Base-by-base conservation (phyloP, 2,888 invertebrate species). In the Zygaena filipendulae region DNA sequence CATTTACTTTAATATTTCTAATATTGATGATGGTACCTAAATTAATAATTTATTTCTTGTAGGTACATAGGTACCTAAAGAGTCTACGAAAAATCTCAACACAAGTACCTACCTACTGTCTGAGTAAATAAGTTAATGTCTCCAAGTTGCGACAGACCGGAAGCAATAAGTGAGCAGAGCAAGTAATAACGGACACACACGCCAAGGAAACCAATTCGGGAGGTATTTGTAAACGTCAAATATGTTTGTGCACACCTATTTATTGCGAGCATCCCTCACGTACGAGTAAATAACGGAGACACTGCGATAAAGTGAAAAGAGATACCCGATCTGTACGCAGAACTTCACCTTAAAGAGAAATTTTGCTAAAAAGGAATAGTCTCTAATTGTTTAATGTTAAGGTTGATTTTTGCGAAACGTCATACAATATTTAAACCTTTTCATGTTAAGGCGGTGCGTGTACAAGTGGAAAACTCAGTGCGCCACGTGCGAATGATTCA, bases 401-500 rank as follows among this genome's bases (percentile, higher is more conserved):
- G 61, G 63, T 44, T 47, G 52, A 47, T 49, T 62, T 62, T 64
- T 40, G 52, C 33, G 29, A 28, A 43, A 44, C 7, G 16, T 16
- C 16, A 16, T 46, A 47, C 35, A 41, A 38, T 39, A 35, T 38
- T 43, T 56, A 56, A 58, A 54, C 53, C 49, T 43, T 47, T 55
- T 42, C 27, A 48, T 45, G 47, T 53, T 57, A 66, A 64, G 59
- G 57, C 52, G 52, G 16, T 59, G 53, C 52, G 63, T 64, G 60
- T 61, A 71, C 68, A 68, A 72, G 68, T 70, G 72, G 77, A 79
- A 77, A 75, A 77, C 69, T 75, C 69, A 55, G 69, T 64, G 79
- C 77, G 70, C 81, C 81, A 81, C 80, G 81, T 81, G 81, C 80
- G 67, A 79, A 80, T 81, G 80, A 81, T 81, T 75, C 69, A 81